A percentile compares a stretch with the other conserved stretches of the same genome.
phyloP scores from a whole-genome alignment of 1,140 invertebrate genomes.

The Polypedilum vanderplanki region DNA sequence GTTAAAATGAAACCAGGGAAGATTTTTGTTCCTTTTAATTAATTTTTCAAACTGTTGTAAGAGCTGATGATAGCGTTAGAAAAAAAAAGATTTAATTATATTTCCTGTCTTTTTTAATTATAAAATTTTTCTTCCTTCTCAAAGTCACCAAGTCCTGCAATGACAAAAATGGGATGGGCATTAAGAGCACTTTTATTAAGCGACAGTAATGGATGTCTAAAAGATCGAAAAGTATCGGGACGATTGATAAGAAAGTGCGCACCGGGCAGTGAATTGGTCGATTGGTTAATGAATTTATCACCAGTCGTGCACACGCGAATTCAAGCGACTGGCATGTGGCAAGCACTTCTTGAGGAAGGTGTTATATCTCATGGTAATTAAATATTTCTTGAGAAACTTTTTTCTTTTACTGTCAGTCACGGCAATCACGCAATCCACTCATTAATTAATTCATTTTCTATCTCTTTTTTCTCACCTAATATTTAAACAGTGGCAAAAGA shows the following conservation, averaged over 20 bases:
- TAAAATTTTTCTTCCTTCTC: constrained; percentile 32
- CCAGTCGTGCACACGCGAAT: constrained; percentile 54
- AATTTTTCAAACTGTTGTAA: too few relatives aligned
- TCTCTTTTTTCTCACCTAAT: neutral
- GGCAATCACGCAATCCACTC: neutral
- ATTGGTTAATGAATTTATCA: constrained; percentile 61
- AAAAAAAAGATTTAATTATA: too few relatives aligned
- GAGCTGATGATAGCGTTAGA: too few relatives aligned
- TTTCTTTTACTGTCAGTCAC: neutral
- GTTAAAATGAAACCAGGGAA: neutral
- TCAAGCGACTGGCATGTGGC: constrained; percentile 76
- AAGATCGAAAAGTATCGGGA: constrained; percentile 53
- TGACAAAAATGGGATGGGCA: constrained; percentile 61
- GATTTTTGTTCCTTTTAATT: too few relatives aligned
- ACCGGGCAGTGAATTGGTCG: constrained; percentile 64
- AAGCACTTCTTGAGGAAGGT: constrained; percentile 75
- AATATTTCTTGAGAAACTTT: constrained; percentile 4
- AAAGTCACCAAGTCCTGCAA: constrained; percentile 55
- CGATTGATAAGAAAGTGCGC: constrained; percentile 53
- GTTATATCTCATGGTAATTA: constrained; percentile 66
- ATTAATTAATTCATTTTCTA: neutral
- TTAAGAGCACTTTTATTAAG: constrained; percentile 60
- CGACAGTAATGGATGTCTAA: constrained; percentile 52
- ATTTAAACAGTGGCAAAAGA: constrained; percentile 59
- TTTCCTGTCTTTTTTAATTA: neutral